Evolutionary conservation across 1,140 invertebrate species (phyloP).

Genomic region (Neodiprion virginianus): DNA sequence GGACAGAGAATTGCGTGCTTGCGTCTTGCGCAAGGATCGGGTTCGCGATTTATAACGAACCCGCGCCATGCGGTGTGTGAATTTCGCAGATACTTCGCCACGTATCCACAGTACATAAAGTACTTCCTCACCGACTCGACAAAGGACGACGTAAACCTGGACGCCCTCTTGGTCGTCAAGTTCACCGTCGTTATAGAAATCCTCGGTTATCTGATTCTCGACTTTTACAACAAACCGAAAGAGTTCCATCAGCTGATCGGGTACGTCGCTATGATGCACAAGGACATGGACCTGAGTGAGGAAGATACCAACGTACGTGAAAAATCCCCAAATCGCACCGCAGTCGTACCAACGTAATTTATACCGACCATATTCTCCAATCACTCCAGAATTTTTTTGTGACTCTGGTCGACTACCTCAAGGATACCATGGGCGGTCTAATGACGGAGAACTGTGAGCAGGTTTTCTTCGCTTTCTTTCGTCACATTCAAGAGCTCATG

Average conservation of each 20-base stretch:
- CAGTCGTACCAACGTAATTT: background rate
- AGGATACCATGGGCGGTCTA: background rate
- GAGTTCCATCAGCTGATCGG: constrained; percentile 39
- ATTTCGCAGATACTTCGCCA: constrained; percentile 35
- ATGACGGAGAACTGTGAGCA: background rate
- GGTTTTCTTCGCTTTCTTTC: background rate
- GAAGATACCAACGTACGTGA: constrained; percentile 37
- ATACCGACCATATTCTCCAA: constrained; percentile 12
- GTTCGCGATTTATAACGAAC: too few species aligned
- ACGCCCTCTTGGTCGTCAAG: constrained; percentile 31
- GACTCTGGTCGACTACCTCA: background rate
- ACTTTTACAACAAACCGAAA: constrained; percentile 40
- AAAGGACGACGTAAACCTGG: constrained; percentile 30
- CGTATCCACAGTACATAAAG: constrained; percentile 38
- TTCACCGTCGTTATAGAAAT: constrained; percentile 39
- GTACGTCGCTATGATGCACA: constrained; percentile 46
- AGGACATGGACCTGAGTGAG: constrained; percentile 40
- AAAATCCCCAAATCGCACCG: constrained; percentile 16
- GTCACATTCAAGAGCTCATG: background rate
- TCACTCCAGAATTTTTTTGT: background rate
- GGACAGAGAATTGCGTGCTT: too few species aligned
- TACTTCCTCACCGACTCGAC: constrained; percentile 36
- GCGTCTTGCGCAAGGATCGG: too few species aligned
- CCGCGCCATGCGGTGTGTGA: too few species aligned
- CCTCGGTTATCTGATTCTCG: constrained; percentile 39